Conservation (phyloP, 2,113 vertebrate genomes). For the Chionodraco myersi region DNA sequence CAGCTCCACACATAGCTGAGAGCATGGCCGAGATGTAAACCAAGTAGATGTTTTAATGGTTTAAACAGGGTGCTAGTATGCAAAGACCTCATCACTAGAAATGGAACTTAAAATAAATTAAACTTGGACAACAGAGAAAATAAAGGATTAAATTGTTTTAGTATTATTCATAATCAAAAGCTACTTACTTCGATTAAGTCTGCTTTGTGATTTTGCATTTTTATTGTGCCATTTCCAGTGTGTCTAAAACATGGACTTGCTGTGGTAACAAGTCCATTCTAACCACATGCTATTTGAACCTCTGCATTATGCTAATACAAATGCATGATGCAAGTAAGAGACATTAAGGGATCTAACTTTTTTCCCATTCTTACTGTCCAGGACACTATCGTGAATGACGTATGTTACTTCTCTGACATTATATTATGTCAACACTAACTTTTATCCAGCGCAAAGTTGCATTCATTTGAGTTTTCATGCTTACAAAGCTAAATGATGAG, state of each 20-base stretch:
- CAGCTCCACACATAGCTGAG: background rate
- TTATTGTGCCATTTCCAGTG: background rate
- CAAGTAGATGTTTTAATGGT: too few species aligned
- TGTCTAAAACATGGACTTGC: too few species aligned
- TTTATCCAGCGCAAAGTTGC: too few species aligned
- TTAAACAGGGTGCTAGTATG: background rate
- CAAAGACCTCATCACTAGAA: background rate
- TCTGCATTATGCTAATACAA: conserved; percentile 24
- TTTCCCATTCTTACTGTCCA: too few species aligned
- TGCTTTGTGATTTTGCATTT: background rate
- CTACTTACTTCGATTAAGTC: background rate
- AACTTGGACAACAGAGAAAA: background rate
- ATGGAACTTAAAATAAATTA: too few species aligned
- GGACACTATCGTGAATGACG: too few species aligned
- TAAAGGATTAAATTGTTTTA: background rate
- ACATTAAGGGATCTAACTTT: background rate
- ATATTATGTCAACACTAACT: too few species aligned
- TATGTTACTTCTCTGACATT: too few species aligned
- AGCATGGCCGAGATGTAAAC: background rate
- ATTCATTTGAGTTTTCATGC: too few species aligned
- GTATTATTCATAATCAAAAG: background rate
- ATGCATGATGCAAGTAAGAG: conserved; percentile 15
- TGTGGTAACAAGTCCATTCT: background rate
- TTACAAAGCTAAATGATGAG: too few species aligned
- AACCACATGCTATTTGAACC: background rate